Percentiles rank a stretch among this genome's conserved stretches.
Conservation (phyloP, 2,888 invertebrate genomes). For the Philereme transversata region DNA sequence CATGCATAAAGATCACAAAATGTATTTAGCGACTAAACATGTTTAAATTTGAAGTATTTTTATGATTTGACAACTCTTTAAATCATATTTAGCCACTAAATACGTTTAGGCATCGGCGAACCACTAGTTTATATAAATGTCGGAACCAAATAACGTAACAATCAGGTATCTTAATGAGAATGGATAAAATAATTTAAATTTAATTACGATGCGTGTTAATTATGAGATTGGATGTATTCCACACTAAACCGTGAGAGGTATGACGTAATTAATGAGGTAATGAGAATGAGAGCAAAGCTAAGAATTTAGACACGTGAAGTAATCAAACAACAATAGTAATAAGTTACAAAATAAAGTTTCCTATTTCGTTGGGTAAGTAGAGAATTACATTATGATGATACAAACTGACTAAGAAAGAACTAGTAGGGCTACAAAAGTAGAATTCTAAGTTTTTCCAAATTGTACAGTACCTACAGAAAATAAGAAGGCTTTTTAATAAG, state of each 20-base stretch:
- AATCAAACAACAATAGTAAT: constrained; percentile 26
- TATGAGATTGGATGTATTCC: constrained; percentile 15
- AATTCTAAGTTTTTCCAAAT: too few relatives aligned
- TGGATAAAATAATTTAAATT: constrained; percentile 19
- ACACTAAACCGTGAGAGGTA: constrained; percentile 26
- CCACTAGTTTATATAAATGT: too few relatives aligned
- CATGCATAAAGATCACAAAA: too few relatives aligned
- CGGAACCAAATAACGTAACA: constrained; percentile 3
- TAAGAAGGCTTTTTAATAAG: too few relatives aligned
- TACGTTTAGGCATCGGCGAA: too few relatives aligned
- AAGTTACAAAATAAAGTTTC: constrained; percentile 14
- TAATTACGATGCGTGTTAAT: constrained; percentile 20
- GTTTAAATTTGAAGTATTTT: too few relatives aligned
- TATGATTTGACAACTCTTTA: too few relatives aligned
- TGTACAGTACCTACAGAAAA: too few relatives aligned
- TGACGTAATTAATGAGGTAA: constrained; percentile 33
- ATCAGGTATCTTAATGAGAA: constrained; percentile 19
- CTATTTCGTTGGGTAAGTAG: constrained; percentile 3
- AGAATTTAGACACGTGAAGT: constrained; percentile 31
- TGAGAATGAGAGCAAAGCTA: constrained; percentile 33
- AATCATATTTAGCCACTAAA: too few relatives aligned
- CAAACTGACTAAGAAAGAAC: background rate
- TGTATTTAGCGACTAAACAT: too few relatives aligned
- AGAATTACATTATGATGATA: background rate
- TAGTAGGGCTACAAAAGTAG: too few relatives aligned